phyloP scores from a whole-genome alignment of 2,797 vertebrate genomes.

The Premnoplex brunnescens region DNA sequence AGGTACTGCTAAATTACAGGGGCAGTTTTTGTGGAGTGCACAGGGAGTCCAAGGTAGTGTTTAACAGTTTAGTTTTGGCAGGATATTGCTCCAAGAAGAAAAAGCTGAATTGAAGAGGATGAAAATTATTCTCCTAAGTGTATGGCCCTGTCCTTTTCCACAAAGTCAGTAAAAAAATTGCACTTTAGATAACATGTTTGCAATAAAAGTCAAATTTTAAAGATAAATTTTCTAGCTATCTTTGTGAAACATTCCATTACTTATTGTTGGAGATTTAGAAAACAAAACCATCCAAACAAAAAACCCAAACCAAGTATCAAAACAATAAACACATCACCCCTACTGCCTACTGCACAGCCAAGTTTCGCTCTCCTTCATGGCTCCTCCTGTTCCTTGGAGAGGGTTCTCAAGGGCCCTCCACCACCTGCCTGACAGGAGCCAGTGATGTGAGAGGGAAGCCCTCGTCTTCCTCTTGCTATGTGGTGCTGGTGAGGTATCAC shows the following conservation, averaged over 20 bases:
- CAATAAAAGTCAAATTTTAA: neutral
- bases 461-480: accelerated
- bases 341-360: neutral
- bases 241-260: neutral
- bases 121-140: neutral
- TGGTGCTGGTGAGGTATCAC: neutral
- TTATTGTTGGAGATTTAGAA: neutral
- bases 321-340: neutral
- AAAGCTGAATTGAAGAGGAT: neutral
- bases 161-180: neutral
- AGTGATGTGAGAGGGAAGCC: neutral
- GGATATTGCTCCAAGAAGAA: neutral
- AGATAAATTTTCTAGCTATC: neutral
- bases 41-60: neutral
- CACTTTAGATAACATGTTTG: neutral
- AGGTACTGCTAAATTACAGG: neutral
- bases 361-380: neutral
- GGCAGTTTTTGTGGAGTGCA: neutral
- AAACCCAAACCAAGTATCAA: neutral
- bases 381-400: neutral
- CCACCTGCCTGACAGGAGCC: neutral
- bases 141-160: neutral
- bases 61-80: slow-evolving; percentile 13
- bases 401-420: neutral
- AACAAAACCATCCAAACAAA: neutral